These are phyloP conservation scores for Leuciscus idus DNA, from an alignment of 2,113 vertebrate species.

Conservation along the genomic window DNA sequence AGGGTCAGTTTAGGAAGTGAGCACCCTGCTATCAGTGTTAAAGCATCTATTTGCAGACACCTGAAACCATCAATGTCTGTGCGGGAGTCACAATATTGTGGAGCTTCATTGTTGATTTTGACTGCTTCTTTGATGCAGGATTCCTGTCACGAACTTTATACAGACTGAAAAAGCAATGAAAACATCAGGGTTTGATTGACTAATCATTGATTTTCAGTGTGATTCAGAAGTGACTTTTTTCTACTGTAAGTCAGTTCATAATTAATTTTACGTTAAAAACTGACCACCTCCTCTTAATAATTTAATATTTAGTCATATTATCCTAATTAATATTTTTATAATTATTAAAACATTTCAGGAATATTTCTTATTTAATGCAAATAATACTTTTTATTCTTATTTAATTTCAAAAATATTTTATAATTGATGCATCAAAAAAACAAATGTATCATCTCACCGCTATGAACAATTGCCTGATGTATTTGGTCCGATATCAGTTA, in stretches of 20 bases:
- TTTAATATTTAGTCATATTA: neutral
- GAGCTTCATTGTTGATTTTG: constrained; percentile 17
- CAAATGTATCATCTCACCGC: neutral
- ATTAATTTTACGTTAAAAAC: neutral
- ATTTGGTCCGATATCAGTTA: neutral
- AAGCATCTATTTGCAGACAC: constrained; percentile 26
- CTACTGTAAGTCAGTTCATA: neutral
- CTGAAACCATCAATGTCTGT: constrained; percentile 1
- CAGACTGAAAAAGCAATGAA: neutral
- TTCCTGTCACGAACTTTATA: neutral
- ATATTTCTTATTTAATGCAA: neutral
- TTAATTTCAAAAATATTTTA: neutral
- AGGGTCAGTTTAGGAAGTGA: constrained; percentile 48
- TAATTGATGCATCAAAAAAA: neutral
- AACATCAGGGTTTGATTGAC: neutral
- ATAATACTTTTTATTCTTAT: no score
- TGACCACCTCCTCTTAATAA: neutral
- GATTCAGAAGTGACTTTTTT: no score
- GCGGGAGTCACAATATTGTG: neutral
- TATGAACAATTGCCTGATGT: neutral
- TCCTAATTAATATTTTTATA: neutral
- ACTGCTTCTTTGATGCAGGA: neutral
- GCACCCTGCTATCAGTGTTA: constrained; percentile 30
- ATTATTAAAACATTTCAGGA: neutral
- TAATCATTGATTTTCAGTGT: neutral